Evolutionary conservation across 30 jellyfish, hydroid and myxozoan species (phyloP), one percentile per base, ranked within the genome.

Genomic region (Haliclystus octoradiatus): DNA sequence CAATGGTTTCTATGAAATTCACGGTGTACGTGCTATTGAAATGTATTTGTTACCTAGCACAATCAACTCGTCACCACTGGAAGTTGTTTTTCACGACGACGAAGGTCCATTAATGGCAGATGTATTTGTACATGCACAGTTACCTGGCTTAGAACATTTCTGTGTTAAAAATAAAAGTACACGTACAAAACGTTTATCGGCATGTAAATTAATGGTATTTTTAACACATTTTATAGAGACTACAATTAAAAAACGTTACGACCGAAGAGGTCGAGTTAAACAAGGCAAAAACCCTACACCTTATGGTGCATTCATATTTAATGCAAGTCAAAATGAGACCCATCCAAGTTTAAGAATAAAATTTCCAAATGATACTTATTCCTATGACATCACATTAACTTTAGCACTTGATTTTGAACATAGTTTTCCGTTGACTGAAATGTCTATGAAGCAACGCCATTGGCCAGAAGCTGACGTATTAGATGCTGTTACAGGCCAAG

Each of bases 151-250:
- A 9, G 88, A 80, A 27, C 31, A 52, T 13, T 86, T 86, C 50
- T 62, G 83, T 75, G 92, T 73, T 22, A 78, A 69, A 49, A 80
- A 79, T 50, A 57, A 68, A 4, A 46, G 23, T 30, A 74, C 66
- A 0, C 34, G 49, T 1, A 52, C 46, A 1, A 51, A 70, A 23
- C 78, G 61, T 51, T 71, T 86, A 0, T 86, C 96, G 46, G 85
- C 94, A 14, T 77, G 86, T 62, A 86, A 86, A 70, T 66, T 86
- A 23, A 86, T 86, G 96, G 71, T 79, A 26, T 66, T 79, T 62
- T 65, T 86, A 34, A 74, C 94, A 2, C 86, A 79, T 46, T 63
- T 74, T 14, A 22, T 80, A 0, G 73, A 69, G 5, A 75, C 87
- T 5, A 40, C 57, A 19, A 40, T 40, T 5, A 40, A 40, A 40